Conservation (phyloP, 2,113 vertebrate species). For the Corythoichthys haematopterus region DNA sequence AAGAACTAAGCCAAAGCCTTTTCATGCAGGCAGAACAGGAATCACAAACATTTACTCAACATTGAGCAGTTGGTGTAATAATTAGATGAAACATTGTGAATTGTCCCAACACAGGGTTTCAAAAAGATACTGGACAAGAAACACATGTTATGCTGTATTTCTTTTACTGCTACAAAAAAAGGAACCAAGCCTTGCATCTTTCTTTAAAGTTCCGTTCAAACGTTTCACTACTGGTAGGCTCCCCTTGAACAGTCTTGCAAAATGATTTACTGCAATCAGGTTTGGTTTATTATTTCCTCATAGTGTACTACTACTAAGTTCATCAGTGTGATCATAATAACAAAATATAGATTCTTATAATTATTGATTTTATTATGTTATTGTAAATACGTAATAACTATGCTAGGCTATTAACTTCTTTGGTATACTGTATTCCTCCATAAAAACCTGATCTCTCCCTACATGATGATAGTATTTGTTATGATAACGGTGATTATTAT, state of each 20-base stretch:
- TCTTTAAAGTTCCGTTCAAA: not conserved
- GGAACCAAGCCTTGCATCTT: conserved; percentile 22
- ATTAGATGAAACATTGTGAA: conserved; percentile 30
- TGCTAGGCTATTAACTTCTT: too few species aligned
- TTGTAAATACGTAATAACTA: too few species aligned
- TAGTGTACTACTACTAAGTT: too few species aligned
- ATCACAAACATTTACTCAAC: conserved; percentile 41
- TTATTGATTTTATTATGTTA: too few species aligned
- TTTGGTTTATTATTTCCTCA: not conserved
- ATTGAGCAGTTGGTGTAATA: conserved; percentile 35
- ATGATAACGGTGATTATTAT: too few species aligned
- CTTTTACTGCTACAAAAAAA: conserved; percentile 7
- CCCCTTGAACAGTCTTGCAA: not conserved
- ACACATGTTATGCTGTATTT: not conserved
- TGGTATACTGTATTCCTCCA: too few species aligned
- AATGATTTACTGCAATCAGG: not conserved
- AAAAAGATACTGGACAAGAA: not conserved
- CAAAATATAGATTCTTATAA: too few species aligned
- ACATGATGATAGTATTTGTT: too few species aligned
- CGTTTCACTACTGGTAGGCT: not conserved
- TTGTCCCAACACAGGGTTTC: not conserved
- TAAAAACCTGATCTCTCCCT: too few species aligned
- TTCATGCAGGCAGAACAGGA: conserved; percentile 56
- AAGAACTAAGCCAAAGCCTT: conserved; percentile 46
- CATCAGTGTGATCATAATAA: too few species aligned